Percentiles rank a stretch among this genome's conserved stretches.
These are phyloP conservation scores for Misgurnus mizolepis DNA, from an alignment of 2,113 vertebrate species.

Conservation along the genomic window DNA sequence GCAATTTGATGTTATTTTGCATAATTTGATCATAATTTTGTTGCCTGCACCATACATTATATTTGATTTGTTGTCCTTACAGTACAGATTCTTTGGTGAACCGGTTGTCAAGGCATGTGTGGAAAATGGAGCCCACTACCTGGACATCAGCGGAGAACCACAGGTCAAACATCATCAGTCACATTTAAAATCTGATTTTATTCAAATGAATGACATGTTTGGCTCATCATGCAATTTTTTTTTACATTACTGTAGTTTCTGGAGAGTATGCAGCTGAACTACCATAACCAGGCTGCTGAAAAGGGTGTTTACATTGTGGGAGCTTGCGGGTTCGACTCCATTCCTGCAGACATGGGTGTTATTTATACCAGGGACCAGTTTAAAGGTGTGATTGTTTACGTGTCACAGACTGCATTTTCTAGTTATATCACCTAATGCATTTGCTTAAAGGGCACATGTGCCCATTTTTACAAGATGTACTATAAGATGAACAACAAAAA, in stretches of 20 bases:
- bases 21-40: no score
- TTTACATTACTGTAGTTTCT: slow-evolving; percentile 78
- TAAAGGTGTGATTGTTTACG: slow-evolving; percentile 75
- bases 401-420: no score
- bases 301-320: slow-evolving; percentile 89
- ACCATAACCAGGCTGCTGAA: slow-evolving; percentile 82
- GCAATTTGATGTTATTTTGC: no score
- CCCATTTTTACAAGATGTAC: no score
- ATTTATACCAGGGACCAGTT: slow-evolving; percentile 88
- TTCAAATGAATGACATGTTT: neutral
- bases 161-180: slow-evolving; percentile 72
- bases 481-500: no score
- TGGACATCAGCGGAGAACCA: slow-evolving; percentile 93
- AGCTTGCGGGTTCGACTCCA: slow-evolving; percentile 95
- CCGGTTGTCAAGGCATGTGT: slow-evolving; percentile 89
- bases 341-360: slow-evolving; percentile 93
- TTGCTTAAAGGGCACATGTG: no score
- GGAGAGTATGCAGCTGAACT: slow-evolving; percentile 89
- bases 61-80: no score
- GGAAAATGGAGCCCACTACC: slow-evolving; percentile 89
- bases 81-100: slow-evolving; percentile 96
- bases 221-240: neutral
- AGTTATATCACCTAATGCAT: no score
- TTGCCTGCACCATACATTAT: no score
- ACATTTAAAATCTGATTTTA: neutral